phyloP scores from a whole-genome alignment of 2,888 invertebrate species.

The Aricia artaxerxes region DNA sequence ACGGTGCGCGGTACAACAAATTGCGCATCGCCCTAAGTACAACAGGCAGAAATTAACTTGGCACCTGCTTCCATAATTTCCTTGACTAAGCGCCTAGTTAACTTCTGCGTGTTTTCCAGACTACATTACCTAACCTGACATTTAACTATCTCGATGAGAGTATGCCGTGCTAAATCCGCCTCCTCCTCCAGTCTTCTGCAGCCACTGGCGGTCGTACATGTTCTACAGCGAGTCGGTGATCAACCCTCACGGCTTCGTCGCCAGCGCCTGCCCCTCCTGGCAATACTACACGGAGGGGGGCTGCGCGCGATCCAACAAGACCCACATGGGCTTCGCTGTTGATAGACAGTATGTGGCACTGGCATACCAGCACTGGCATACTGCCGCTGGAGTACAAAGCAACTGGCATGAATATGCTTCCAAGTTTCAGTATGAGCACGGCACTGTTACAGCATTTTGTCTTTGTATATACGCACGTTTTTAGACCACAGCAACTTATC shows the following conservation, averaged over 20 bases:
- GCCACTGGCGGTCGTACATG: conserved; percentile 83
- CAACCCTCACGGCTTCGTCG: conserved; percentile 69
- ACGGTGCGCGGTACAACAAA: not conserved
- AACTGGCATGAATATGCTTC: not conserved
- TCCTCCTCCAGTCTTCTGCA: conserved; percentile 78
- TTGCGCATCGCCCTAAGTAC: not conserved
- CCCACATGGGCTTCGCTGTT: conserved; percentile 75
- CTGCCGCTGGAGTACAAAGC: no score
- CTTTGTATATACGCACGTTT: not conserved
- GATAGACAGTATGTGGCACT: conserved; percentile 63
- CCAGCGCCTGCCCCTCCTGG: conserved; percentile 74
- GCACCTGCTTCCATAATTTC: no score
- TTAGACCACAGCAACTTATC: not conserved
- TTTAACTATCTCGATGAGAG: not conserved
- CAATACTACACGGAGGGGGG: conserved; percentile 63
- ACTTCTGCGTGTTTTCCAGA: not conserved
- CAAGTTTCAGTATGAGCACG: not conserved
- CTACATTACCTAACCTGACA: not conserved
- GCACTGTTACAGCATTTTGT: not conserved
- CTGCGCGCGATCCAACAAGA: conserved; percentile 57
- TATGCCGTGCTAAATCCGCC: not conserved
- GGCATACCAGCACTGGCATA: not conserved
- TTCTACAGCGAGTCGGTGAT: conserved; percentile 81
- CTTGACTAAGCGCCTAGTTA: no score
- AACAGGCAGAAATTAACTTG: no score